Base-by-base conservation (phyloP, 1,140 invertebrate genomes). In the Helicoverpa armigera region DNA sequence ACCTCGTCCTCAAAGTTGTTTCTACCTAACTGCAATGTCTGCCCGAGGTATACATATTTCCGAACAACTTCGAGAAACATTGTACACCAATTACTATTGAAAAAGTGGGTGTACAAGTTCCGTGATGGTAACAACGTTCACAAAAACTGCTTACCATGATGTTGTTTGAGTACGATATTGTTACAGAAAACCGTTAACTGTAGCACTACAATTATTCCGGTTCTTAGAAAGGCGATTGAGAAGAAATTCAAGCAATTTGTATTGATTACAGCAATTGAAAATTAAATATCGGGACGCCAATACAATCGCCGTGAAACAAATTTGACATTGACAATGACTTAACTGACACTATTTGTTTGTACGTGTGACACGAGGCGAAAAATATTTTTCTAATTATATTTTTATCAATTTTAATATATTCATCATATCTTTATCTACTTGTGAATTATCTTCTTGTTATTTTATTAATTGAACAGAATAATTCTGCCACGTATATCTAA, bases 81-180 rank as follows among this genome's bases (percentile, higher is more conserved):
- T 3, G 7, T 53, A n/a, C 54, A 53, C 12, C 16, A 69, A 18
- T 50, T 43, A 35, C 13, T 35, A 31, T 13, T 63, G 29, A 54
- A 81, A 74, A 56, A 81, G 72, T 73, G 51, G 48, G 61, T 81
- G 70, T 63, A 48, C 48, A 23, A 43, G 29, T 69, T 70, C 65
- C 54, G 56, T 43, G 53, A 51, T 79, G 31, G 51, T 23, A 60
- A 61, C 69, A 79, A 72, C 18, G 65, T 43, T 13, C 1, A 70
- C 31, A 70, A 63, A 54, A 61, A 43, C 50, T 23, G 23, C 48
- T 82, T 72, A 54, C 67, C 60, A 60, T 67, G 48, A 53, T 72
- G 72, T 69, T 69, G 16, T 72, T 72, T 54, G 50, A 31, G 50
- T 53, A 54, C 13, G 69, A 72, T 72, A 72, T 72, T 18, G 69